Conservation (phyloP, 2,888 invertebrate species). For the Apotomis betuletana region DNA sequence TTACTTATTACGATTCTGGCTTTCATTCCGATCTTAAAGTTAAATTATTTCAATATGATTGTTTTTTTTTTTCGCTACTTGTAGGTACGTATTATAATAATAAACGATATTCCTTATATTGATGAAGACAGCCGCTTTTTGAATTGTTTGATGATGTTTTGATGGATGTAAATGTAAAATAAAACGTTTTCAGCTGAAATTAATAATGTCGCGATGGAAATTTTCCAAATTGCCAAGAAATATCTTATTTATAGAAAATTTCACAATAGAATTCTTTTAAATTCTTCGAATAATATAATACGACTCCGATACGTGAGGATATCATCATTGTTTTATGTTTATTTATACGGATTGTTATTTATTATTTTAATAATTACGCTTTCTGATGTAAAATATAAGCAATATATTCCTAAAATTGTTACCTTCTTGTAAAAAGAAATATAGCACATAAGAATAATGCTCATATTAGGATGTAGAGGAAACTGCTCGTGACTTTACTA, state of each 20-base stretch:
- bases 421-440: constrained; percentile 7
- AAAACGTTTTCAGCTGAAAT: too few relatives aligned
- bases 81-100: background rate
- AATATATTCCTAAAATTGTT: constrained; percentile 26
- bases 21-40: too few relatives aligned
- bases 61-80: too few relatives aligned
- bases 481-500: too few relatives aligned
- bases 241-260: too few relatives aligned
- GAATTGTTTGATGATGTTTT: background rate
- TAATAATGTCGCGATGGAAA: too few relatives aligned
- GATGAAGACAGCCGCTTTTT: background rate
- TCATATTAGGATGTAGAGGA: background rate
- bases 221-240: too few relatives aligned
- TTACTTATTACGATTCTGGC: too few relatives aligned
- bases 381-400: constrained; percentile 9
- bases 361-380: constrained; percentile 6
- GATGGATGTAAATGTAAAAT: too few relatives aligned
- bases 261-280: too few relatives aligned
- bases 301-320: background rate
- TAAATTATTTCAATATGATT: too few relatives aligned
- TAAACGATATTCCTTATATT: background rate
- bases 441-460: constrained; percentile 5
- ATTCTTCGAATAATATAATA: too few relatives aligned
- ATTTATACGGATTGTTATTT: constrained; percentile 6
- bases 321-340: background rate